Conservation (phyloP, 2,113 vertebrate genomes). For the Python bivittatus region DNA sequence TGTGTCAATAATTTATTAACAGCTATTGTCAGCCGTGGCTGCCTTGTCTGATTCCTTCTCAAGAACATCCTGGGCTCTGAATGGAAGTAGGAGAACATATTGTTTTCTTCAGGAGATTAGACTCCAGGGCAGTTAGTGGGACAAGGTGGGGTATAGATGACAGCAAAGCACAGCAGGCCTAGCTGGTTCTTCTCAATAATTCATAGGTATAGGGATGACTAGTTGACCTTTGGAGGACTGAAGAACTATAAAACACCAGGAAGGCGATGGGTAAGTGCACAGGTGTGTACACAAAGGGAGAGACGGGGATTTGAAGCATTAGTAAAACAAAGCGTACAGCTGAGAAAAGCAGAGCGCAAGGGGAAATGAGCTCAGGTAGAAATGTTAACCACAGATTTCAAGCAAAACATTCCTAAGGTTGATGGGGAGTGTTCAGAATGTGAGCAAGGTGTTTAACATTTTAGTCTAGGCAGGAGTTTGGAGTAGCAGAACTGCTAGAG, state of each 20-base stretch:
- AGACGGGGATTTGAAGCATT: background rate
- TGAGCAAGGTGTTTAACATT: background rate
- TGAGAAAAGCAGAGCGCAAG: background rate
- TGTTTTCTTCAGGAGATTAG: background rate
- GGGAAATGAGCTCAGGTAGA: too few relatives aligned
- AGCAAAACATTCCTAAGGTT: background rate
- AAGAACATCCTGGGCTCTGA: background rate
- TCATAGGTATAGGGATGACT: background rate
- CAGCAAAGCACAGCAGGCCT: conserved; percentile 8
- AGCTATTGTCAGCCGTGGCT: background rate
- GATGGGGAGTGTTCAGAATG: background rate
- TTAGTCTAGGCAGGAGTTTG: background rate
- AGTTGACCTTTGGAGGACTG: background rate
- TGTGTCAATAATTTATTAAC: conserved; percentile 17
- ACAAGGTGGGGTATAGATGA: background rate
- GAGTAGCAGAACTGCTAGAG: background rate
- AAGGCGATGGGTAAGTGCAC: background rate
- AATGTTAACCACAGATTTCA: background rate
- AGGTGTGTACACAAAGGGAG: background rate
- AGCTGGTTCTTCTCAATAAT: conserved; percentile 18
- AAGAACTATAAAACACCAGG: conserved; percentile 10
- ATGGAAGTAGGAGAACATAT: background rate
- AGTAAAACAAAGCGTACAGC: background rate
- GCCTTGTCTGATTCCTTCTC: background rate
- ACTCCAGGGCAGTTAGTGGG: background rate